A percentile compares a stretch with the other conserved stretches of the same genome.
Conservation (phyloP, 2,797 vertebrate genomes). For the Typhlichthys subterraneus region DNA sequence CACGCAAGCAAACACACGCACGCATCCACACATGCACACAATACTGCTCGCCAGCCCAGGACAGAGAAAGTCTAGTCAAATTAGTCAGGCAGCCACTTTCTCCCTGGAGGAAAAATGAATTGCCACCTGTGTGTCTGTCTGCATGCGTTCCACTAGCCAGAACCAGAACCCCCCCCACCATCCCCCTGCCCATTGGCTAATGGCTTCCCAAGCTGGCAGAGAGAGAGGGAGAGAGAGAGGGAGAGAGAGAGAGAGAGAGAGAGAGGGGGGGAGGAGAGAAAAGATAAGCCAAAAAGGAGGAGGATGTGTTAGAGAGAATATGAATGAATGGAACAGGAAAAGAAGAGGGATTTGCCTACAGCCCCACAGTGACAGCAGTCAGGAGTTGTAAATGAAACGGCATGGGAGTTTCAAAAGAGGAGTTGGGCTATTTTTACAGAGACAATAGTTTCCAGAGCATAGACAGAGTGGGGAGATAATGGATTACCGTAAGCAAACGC, state of each 20-base stretch:
- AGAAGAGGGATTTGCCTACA: not conserved
- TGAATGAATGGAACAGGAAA: constrained; percentile 2
- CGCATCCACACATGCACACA: constrained; percentile 9
- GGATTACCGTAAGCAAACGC: too few relatives aligned
- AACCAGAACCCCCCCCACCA: constrained; percentile 26
- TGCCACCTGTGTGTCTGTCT: constrained; percentile 67
- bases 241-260: constrained; percentile 4
- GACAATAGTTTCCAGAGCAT: not conserved
- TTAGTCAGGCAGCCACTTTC: constrained; percentile 53
- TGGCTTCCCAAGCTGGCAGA: constrained; percentile 60
- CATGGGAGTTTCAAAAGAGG: not conserved
- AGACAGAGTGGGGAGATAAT: too few relatives aligned
- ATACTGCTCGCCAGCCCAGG: constrained; percentile 17
- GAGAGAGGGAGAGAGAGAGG: constrained; percentile 3
- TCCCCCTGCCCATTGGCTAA: constrained; percentile 39
- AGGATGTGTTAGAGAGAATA: constrained; percentile 7
- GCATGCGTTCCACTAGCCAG: constrained; percentile 39
- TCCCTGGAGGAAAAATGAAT: constrained; percentile 59
- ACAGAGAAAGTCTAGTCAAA: constrained; percentile 56
- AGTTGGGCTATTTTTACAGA: not conserved
- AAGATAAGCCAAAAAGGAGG: constrained; percentile 13
- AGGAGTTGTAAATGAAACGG: too few relatives aligned
- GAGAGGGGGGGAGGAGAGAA: not conserved
- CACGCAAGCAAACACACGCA: too few relatives aligned
- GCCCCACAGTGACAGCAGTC: too few relatives aligned